Percentiles rank a stretch among this genome's conserved stretches.
Evolutionary conservation across 2,888 invertebrate species (phyloP).

Genomic region (Dicyrtomina minuta): DNA sequence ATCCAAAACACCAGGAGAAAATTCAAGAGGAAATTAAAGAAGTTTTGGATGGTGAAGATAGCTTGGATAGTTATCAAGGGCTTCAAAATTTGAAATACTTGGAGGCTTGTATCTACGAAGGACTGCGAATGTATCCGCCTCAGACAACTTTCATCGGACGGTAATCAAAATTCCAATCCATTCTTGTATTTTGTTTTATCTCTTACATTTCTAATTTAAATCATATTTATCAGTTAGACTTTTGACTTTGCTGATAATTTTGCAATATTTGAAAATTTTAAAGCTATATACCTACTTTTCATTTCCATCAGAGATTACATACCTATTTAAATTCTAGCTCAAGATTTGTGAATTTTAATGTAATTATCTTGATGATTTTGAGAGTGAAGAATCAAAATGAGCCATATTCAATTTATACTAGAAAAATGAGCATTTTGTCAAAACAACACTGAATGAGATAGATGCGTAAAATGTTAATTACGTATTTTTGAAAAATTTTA

Average conservation of each 20-base stretch:
- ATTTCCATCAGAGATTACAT: no score
- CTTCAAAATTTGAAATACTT: constrained; percentile 23
- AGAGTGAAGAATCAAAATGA: no score
- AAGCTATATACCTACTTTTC: neutral
- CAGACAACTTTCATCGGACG: constrained; percentile 48
- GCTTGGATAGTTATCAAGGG: neutral
- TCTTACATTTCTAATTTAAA: neutral
- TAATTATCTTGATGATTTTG: no score
- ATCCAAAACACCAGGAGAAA: constrained; percentile 34
- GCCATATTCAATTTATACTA: no score
- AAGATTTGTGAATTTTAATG: no score
- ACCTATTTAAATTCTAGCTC: no score
- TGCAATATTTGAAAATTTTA: neutral
- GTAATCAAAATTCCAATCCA: constrained; percentile 30
- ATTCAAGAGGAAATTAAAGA: constrained; percentile 38
- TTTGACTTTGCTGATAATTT: neutral
- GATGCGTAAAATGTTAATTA: neutral
- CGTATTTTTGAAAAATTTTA: no score
- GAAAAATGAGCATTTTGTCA: no score
- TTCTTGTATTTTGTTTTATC: neutral
- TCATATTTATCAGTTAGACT: neutral
- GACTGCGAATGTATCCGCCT: constrained; percentile 42
- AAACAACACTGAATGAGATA: no score
- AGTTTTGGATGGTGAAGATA: neutral
- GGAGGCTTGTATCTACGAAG: constrained; percentile 39